Evolutionary conservation across 2,888 invertebrate species (phyloP).

Genomic region (Tiliacea citrago): DNA sequence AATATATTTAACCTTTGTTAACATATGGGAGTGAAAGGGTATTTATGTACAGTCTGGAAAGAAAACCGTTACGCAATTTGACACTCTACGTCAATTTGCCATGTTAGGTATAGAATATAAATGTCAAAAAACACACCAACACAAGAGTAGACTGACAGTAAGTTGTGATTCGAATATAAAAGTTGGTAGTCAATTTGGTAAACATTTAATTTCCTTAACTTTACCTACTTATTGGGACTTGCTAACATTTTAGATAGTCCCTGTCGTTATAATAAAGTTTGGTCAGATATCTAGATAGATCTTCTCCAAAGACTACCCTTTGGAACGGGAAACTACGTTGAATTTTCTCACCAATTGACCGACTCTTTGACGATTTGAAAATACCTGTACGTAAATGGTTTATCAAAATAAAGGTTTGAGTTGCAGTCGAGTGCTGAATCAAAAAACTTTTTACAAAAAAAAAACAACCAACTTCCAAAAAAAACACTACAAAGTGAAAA

Average conservation of each 20-base stretch:
- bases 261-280: not conserved
- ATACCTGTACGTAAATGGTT: not conserved
- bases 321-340: too few species aligned
- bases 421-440: not conserved
- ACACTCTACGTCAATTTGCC: not conserved
- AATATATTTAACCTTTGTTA: conserved; percentile 50
- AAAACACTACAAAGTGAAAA: too few species aligned
- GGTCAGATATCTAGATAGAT: not conserved
- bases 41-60: not conserved
- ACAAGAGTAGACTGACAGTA: too few species aligned
- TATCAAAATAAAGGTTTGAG: not conserved
- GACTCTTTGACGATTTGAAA: not conserved
- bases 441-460: not conserved
- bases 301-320: not conserved
- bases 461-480: too few species aligned
- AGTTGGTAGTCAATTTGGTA: not conserved
- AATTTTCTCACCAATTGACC: not conserved
- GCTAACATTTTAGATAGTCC: not conserved
- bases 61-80: too few species aligned
- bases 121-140: too few species aligned
- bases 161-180: not conserved
- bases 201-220: not conserved
- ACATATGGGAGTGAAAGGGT: conserved; percentile 15
- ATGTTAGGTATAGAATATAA: too few species aligned
- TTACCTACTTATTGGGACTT: conserved; percentile 1